phyloP scores from a whole-genome alignment of 2,888 invertebrate species.

The Stictocephala bisonia region DNA sequence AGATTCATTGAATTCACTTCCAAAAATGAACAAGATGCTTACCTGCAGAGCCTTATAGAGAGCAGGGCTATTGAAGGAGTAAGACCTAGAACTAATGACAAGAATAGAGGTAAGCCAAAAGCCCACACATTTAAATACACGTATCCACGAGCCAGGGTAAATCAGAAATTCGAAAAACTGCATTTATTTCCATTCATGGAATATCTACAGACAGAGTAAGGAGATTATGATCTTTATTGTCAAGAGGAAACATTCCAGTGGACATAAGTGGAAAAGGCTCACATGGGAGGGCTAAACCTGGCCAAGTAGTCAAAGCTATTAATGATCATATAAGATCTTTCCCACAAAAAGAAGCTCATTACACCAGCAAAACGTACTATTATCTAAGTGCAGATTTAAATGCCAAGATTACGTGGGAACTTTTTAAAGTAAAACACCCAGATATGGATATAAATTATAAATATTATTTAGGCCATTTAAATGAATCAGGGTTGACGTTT shows the following conservation, averaged over 20 bases:
- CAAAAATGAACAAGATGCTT: too few relatives aligned
- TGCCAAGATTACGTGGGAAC: conserved; percentile 10
- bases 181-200: conserved; percentile 21
- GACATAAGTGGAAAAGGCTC: conserved; percentile 24
- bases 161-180: conserved; percentile 5
- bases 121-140: conserved; percentile 24
- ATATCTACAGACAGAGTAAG: conserved; percentile 7
- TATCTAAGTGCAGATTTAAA: conserved; percentile 9
- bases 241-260: not conserved
- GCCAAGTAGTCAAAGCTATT: conserved; percentile 16
- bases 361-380: conserved; percentile 1
- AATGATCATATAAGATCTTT: conserved; percentile 27
- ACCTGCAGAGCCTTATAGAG: too few relatives aligned
- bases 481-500: conserved; percentile 31
- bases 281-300: conserved; percentile 28
- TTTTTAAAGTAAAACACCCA: conserved; percentile 40
- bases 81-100: too few relatives aligned
- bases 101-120: conserved; percentile 5
- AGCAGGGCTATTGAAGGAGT: too few relatives aligned
- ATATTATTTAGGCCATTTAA: conserved; percentile 18
- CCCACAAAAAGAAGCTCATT: conserved; percentile 25
- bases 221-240: not conserved
- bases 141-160: conserved; percentile 17
- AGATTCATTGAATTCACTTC: too few relatives aligned
- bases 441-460: conserved; percentile 28